Conservation (phyloP, 2,888 invertebrate species). For the Diachrysia chrysitis region DNA sequence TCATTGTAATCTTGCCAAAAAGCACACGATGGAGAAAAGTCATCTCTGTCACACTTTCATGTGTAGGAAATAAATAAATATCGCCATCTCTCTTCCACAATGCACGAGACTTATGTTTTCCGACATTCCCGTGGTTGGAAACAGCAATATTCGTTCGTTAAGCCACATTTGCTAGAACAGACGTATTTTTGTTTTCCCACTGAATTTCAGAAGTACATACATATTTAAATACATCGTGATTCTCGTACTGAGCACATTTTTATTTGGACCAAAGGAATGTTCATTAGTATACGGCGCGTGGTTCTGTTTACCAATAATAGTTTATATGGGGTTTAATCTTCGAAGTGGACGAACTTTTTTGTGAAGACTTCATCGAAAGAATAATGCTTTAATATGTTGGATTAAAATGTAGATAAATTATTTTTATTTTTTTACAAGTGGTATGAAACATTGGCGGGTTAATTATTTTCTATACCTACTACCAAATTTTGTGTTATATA, state of each 20-base stretch:
- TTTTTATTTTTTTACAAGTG: neutral
- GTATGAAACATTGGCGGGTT: too few species aligned
- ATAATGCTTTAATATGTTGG: neutral
- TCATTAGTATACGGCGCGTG: slow-evolving; percentile 52
- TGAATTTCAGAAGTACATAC: slow-evolving; percentile 42
- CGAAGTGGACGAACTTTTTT: slow-evolving; percentile 46
- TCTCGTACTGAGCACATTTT: slow-evolving; percentile 42
- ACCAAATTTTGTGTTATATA: too few species aligned
- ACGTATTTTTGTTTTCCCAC: slow-evolving; percentile 48
- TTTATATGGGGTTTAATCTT: slow-evolving; percentile 56
- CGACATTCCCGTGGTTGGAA: slow-evolving; percentile 35
- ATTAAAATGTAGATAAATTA: neutral
- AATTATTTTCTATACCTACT: too few species aligned
- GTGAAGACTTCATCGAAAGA: slow-evolving; percentile 9
- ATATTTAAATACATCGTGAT: slow-evolving; percentile 51
- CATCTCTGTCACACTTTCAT: slow-evolving; percentile 7
- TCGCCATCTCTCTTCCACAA: slow-evolving; percentile 30
- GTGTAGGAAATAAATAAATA: slow-evolving; percentile 14
- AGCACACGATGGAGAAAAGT: slow-evolving; percentile 33
- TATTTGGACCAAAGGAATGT: slow-evolving; percentile 44
- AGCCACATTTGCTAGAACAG: slow-evolving; percentile 41
- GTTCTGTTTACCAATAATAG: slow-evolving; percentile 35
- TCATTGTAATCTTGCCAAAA: slow-evolving; percentile 39
- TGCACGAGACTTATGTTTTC: slow-evolving; percentile 37
- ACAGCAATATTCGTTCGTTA: slow-evolving; percentile 57